Conservation (phyloP, 2,797 vertebrate species). For the Toxotes lorentzi region DNA sequence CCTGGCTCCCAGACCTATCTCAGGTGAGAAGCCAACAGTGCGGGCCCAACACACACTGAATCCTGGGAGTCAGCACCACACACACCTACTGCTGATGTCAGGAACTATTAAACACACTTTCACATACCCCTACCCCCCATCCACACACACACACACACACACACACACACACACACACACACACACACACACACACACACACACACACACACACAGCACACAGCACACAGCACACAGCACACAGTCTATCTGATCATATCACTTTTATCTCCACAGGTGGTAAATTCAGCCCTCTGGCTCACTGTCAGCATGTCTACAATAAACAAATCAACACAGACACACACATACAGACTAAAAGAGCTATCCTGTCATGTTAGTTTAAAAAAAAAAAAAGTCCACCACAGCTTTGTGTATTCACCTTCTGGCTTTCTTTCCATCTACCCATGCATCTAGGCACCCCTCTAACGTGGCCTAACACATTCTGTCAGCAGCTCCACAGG, state of each 20-base stretch:
- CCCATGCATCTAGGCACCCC: constrained; percentile 28
- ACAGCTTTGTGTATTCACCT: constrained; percentile 38
- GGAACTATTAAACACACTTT: constrained; percentile 7
- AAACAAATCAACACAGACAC: constrained; percentile 62
- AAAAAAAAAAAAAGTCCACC: constrained; percentile 4
- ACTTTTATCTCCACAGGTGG: constrained; percentile 80
- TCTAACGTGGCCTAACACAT: constrained; percentile 48
- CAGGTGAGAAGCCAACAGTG: constrained; percentile 51
- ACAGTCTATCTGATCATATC: constrained; percentile 72
- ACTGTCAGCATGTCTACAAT: constrained; percentile 66
- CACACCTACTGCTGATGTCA: constrained; percentile 33
- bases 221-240: constrained; percentile 23
- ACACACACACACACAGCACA: constrained; percentile 19
- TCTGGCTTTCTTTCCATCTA: constrained; percentile 30
- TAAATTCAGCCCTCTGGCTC: constrained; percentile 66
- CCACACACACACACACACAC: constrained; percentile 36
- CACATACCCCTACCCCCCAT: neutral
- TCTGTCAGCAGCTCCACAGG: constrained; percentile 73
- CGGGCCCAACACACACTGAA: constrained; percentile 53
- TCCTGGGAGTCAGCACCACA: constrained; percentile 70
- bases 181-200: constrained; percentile 39
- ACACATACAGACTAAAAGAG: constrained; percentile 22
- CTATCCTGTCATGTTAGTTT: constrained; percentile 32
- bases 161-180: constrained; percentile 32
- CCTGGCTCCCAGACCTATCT: constrained; percentile 47